phyloP scores from a whole-genome alignment of 2,888 invertebrate species.

The Ligdia adustata region DNA sequence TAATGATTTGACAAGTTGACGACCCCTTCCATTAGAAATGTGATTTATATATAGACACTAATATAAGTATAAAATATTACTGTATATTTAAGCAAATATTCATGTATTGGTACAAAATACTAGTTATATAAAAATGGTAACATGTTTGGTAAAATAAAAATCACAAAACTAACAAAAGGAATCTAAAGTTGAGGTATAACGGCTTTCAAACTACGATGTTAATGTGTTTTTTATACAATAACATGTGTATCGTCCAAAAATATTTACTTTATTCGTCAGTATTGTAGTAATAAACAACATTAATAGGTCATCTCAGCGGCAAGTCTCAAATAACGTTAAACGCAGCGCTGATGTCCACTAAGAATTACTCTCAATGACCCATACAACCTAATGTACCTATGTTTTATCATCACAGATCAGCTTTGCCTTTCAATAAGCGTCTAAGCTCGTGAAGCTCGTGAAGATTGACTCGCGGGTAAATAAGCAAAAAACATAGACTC shows the following conservation, averaged over 20 bases:
- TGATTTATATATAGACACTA: constrained; percentile 43
- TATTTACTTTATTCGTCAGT: constrained; percentile 8
- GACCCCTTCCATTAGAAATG: constrained; percentile 45
- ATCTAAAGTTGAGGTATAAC: constrained; percentile 50
- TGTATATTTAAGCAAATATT: constrained; percentile 51
- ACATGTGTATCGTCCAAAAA: constrained; percentile 17
- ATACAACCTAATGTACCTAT: constrained; percentile 73
- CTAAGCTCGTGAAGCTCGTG: constrained; percentile 57
- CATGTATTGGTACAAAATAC: constrained; percentile 48
- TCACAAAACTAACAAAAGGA: constrained; percentile 54
- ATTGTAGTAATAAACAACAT: constrained; percentile 15
- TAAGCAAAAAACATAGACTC: no score
- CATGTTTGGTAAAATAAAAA: constrained; percentile 58
- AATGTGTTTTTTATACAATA: constrained; percentile 24
- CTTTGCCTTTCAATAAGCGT: constrained; percentile 70
- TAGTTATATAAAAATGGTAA: constrained; percentile 61
- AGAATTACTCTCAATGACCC: constrained; percentile 49
- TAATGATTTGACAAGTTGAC: constrained; percentile 4
- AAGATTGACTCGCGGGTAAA: no score
- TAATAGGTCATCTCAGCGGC: constrained; percentile 11
- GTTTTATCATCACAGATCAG: constrained; percentile 81
- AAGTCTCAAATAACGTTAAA: constrained; percentile 22
- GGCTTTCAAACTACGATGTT: constrained; percentile 46
- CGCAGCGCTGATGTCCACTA: constrained; percentile 44
- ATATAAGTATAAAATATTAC: constrained; percentile 60